Percentiles rank a stretch among this genome's conserved stretches.
Conservation (phyloP, 2,888 invertebrate genomes). For the Pardosa pseudoannulata region DNA sequence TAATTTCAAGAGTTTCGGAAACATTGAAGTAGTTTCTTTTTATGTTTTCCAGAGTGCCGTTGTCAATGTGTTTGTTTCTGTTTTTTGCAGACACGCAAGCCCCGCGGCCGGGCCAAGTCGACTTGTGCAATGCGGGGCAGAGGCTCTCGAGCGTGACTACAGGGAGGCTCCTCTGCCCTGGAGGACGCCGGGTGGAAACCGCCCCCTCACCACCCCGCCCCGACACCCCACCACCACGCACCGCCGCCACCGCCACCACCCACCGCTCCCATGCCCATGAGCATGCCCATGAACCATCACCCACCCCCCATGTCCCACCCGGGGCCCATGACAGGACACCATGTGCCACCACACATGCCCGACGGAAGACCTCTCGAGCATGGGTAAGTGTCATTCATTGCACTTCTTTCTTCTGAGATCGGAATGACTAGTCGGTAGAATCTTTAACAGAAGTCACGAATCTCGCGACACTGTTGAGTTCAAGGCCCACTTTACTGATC, state of each 20-base stretch:
- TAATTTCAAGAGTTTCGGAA: no score
- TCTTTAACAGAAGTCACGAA: no score
- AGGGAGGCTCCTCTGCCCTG: constrained; percentile 72
- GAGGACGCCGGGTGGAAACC: constrained; percentile 72
- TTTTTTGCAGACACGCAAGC: constrained; percentile 66
- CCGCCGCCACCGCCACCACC: constrained; percentile 41
- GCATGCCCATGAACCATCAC: constrained; percentile 45
- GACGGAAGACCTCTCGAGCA: constrained; percentile 67
- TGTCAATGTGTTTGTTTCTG: not conserved
- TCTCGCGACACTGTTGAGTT: no score
- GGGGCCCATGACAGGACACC: constrained; percentile 40
- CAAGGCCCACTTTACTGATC: no score
- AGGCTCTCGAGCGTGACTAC: constrained; percentile 71
- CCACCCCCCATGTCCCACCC: constrained; percentile 42
- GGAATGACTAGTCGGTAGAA: no score
- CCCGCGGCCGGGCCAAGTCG: constrained; percentile 71
- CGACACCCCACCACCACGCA: constrained; percentile 48
- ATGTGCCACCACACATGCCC: constrained; percentile 65
- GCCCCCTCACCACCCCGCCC: constrained; percentile 40
- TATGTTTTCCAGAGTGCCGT: not conserved
- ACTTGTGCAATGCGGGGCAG: constrained; percentile 68
- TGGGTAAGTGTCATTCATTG: no score
- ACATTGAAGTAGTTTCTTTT: no score
- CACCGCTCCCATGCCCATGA: constrained; percentile 2
- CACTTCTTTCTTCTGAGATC: no score